Percentiles rank a stretch among this genome's conserved stretches.
Conservation (phyloP, 2,888 invertebrate genomes). For the Enoplolaimus lenunculus region DNA sequence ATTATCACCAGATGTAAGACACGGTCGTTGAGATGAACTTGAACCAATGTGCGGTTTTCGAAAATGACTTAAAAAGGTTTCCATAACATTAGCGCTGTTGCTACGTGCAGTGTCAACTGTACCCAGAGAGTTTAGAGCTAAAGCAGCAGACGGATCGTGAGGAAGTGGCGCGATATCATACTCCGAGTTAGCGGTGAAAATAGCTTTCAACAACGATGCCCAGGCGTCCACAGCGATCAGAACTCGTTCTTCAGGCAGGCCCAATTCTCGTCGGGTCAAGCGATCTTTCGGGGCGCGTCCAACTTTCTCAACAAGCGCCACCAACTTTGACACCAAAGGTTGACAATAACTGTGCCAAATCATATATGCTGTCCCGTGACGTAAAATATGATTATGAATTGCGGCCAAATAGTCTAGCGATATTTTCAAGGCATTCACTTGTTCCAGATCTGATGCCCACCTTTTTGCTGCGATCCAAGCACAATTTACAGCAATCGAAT, state of each 20-base stretch:
- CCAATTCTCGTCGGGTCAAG: constrained; percentile 12
- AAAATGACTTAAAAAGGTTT: neutral
- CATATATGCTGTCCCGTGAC: constrained; percentile 5
- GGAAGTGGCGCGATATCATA: neutral
- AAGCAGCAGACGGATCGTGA: neutral
- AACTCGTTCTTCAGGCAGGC: neutral
- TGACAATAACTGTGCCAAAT: neutral
- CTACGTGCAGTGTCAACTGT: neutral
- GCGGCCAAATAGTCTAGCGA: neutral
- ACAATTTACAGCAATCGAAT: neutral
- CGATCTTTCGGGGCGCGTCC: constrained; percentile 11
- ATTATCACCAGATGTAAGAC: neutral
- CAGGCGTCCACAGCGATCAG: neutral
- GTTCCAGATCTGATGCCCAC: neutral
- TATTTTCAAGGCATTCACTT: neutral
- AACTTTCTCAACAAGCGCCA: constrained; percentile 11
- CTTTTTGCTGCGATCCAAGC: neutral
- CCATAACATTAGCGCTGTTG: neutral
- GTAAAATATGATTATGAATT: neutral
- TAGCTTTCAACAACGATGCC: neutral
- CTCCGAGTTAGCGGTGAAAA: constrained; percentile 5
- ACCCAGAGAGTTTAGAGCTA: neutral
- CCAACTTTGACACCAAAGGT: neutral
- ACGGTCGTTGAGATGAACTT: neutral
- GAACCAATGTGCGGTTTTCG: neutral